Percentiles rank a stretch among this genome's conserved stretches.
phyloP scores from a whole-genome alignment of 2,888 invertebrate species.

The Lissonota sp. region DNA sequence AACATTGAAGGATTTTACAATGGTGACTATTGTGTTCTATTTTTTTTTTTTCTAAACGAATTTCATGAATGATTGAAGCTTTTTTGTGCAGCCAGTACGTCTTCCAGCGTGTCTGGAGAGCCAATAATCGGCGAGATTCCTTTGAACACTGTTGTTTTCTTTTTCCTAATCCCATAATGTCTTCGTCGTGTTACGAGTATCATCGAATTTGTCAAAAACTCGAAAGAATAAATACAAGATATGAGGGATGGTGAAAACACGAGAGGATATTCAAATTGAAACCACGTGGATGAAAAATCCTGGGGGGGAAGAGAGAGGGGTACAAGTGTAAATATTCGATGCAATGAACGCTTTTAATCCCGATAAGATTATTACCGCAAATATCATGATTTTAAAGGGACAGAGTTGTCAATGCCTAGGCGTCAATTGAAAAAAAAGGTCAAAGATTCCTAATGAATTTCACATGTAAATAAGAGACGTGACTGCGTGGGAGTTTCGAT shows the following conservation, averaged over 20 bases:
- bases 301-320: no score
- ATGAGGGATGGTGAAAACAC: constrained; percentile 16
- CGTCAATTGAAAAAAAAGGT: constrained; percentile 65
- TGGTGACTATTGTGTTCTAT: no score
- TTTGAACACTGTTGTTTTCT: no score
- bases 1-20: constrained; percentile 2
- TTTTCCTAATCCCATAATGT: background rate
- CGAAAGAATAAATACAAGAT: background rate
- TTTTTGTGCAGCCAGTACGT: constrained; percentile 39
- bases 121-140: constrained; percentile 18
- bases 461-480: constrained; percentile 61
- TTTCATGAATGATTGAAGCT: constrained; percentile 14
- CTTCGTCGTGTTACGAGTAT: constrained; percentile 11
- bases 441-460: constrained; percentile 64
- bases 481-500: constrained; percentile 52
- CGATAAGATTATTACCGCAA: background rate
- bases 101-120: constrained; percentile 39
- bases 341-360: background rate
- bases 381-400: constrained; percentile 33
- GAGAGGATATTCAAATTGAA: background rate
- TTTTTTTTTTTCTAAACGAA: no score
- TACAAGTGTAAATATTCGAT: no score
- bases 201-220: background rate
- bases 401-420: constrained; percentile 62
- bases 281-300: no score